Base-by-base conservation (phyloP, 2,113 vertebrate genomes). In the Trachemys scripta region DNA sequence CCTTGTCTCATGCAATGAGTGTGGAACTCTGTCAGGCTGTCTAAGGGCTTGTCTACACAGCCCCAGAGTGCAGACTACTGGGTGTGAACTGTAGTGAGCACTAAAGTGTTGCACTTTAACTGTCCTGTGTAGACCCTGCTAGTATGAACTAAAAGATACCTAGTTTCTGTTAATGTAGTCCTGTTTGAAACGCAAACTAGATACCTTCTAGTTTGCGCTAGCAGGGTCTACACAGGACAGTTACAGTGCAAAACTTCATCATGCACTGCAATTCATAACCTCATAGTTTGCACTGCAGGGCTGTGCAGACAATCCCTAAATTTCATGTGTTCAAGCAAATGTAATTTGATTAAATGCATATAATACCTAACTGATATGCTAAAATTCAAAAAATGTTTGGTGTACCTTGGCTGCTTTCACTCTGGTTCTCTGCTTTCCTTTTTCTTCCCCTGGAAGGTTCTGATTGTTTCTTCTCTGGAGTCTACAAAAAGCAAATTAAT, bases 321-420 rank as follows among this genome's bases (percentile, higher is more conserved):
- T 69, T n/a, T 69, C 35, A n/a, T 38, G 42, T 47, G 12, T 47
- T 76, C 14, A 50, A 87, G 65, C 25, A 31, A 69, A 12, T 65
- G 24, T 35, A 72, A 89, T 25, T 85, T 80, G 13, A 91, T 29
- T 69, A 88, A 88, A 75, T 19, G 84, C 42, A 84, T 35, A 65
- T 22, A 90, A 75, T 62, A 82, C 84, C 10, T 78, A 78, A 5
- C 6, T 49, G 79, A 80, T 57, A 62, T 4, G 54, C 80, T 91
- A 78, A 6, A 16, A 42, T 50, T 79, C 31, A 90, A 92, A 62
- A n/a, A 87, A 35, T 83, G 45, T 88, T 95, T 80, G 47, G 45
- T 97, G 98, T 98, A 99, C 99, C 99, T 99, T 99, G 99, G 97
- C 99, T 99, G 98, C 99, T 99, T 98, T 99, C 99, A 97, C 99